Conservation (phyloP, 2,888 invertebrate genomes). For the Polydrusus tereticollis region DNA sequence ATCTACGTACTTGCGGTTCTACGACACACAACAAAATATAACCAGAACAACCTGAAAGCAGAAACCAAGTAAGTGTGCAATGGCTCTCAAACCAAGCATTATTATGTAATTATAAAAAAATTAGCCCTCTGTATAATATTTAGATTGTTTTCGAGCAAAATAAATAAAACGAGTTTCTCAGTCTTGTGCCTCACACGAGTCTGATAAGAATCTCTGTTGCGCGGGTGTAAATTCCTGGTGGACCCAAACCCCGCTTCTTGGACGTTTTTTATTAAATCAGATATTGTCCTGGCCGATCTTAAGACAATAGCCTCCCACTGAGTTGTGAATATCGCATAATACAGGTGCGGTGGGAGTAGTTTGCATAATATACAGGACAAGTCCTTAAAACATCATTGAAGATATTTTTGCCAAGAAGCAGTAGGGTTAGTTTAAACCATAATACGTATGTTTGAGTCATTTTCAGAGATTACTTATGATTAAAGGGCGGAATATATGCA, state of each 20-base stretch:
- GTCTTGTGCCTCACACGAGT: conserved; percentile 31
- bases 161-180: background rate
- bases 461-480: too few species aligned
- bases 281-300: conserved; percentile 38
- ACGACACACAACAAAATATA: too few species aligned
- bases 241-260: conserved; percentile 24
- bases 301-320: conserved; percentile 46
- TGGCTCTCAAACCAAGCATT: too few species aligned
- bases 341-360: conserved; percentile 17
- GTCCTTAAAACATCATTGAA: background rate
- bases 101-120: too few species aligned
- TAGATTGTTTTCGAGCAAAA: background rate
- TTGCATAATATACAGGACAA: conserved; percentile 10
- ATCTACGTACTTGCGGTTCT: too few species aligned
- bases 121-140: too few species aligned
- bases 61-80: too few species aligned
- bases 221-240: conserved; percentile 43
- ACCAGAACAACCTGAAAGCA: too few species aligned
- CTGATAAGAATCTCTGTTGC: conserved; percentile 33
- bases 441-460: too few species aligned
- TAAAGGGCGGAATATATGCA: too few species aligned
- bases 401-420: too few species aligned
- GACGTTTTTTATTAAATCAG: conserved; percentile 11
- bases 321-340: conserved; percentile 20
- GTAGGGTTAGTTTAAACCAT: too few species aligned